Evolutionary conservation across 2,113 vertebrate species (phyloP).

Genomic region (Notothenia coriiceps): DNA sequence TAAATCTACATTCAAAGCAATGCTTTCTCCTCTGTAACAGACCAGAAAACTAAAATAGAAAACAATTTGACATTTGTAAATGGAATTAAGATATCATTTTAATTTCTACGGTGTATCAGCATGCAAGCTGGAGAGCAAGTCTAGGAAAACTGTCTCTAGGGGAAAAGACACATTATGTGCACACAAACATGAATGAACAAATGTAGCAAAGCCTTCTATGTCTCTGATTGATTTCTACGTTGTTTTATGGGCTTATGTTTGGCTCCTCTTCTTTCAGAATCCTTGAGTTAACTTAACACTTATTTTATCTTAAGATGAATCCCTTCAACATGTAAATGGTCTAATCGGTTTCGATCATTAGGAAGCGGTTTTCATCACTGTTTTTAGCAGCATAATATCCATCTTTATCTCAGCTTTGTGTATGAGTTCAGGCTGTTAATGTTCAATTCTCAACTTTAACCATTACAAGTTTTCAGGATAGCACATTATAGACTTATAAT

Average conservation of each 20-base stretch:
- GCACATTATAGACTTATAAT: background rate
- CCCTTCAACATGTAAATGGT: background rate
- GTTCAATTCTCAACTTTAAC: background rate
- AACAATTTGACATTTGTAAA: background rate
- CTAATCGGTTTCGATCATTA: background rate
- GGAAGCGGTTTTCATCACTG: background rate
- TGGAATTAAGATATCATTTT: background rate
- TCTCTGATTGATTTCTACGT: background rate
- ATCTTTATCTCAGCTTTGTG: background rate
- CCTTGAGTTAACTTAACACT: background rate
- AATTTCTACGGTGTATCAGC: background rate
- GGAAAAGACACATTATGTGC: too few species aligned
- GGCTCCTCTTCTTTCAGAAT: background rate
- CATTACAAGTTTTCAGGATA: background rate
- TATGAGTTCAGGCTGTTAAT: background rate
- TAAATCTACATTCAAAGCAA: background rate
- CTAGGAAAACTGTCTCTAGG: too few species aligned
- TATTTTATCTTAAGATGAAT: background rate
- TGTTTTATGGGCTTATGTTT: background rate
- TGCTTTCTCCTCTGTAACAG: background rate
- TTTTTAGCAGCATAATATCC: background rate
- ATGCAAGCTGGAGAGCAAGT: background rate
- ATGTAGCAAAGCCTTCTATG: background rate
- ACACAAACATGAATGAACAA: background rate
- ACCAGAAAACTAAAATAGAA: background rate